These are phyloP conservation scores for Scaeva pyrastri DNA, from an alignment of 2,888 invertebrate genomes.

Conservation along the genomic window DNA sequence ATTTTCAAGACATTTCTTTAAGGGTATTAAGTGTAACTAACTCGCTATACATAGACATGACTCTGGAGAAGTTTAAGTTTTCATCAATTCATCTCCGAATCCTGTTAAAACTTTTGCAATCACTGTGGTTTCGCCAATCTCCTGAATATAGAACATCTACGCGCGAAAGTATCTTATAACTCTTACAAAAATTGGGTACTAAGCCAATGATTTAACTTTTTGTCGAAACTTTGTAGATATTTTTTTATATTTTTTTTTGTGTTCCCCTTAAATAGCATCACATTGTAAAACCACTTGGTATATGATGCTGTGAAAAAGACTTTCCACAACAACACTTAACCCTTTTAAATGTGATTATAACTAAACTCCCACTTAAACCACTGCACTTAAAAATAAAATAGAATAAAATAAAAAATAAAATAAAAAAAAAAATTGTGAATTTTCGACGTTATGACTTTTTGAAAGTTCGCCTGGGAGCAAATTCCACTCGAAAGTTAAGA, in stretches of 20 bases:
- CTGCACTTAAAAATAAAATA: slow-evolving; percentile 11
- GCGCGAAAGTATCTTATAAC: background rate
- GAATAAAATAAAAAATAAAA: background rate
- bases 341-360: slow-evolving; percentile 39
- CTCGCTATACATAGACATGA: background rate
- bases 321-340: slow-evolving; percentile 39
- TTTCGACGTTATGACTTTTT: slow-evolving; percentile 23
- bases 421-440: slow-evolving; percentile 25
- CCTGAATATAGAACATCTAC: too few relatives aligned
- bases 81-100: slow-evolving; percentile 30
- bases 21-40: slow-evolving; percentile 16
- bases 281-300: slow-evolving; percentile 26
- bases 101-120: slow-evolving; percentile 30
- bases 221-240: slow-evolving; percentile 21
- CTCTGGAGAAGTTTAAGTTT: slow-evolving; percentile 18
- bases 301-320: slow-evolving; percentile 28
- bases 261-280: slow-evolving; percentile 10
- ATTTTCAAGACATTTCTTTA: background rate
- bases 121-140: slow-evolving; percentile 5
- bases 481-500: slow-evolving; percentile 28
- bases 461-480: slow-evolving; percentile 35
- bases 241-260: background rate
- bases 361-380: slow-evolving; percentile 42
- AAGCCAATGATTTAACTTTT: slow-evolving; percentile 39
- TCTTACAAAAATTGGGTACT: slow-evolving; percentile 1